Evolutionary conservation across 2,113 vertebrate species (phyloP).

Genomic region (Pterocles orientalis): DNA sequence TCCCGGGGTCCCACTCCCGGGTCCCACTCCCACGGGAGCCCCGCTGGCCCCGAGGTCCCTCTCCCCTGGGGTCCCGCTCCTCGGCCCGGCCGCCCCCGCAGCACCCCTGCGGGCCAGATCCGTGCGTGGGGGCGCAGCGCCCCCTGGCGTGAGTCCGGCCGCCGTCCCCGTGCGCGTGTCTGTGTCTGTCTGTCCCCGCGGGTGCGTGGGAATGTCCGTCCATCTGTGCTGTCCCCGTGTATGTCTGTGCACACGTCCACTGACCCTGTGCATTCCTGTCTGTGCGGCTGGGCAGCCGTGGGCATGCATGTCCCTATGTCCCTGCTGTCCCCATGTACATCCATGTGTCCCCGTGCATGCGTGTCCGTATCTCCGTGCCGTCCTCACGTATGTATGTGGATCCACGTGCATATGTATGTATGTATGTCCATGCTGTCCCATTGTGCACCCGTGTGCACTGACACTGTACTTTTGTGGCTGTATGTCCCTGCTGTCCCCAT

Average conservation of each 20-base stretch:
- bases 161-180: no score
- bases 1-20: accelerated
- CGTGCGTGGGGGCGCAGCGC: not conserved
- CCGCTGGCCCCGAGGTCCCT: not conserved
- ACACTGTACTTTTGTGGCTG: no score
- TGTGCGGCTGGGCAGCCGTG: no score
- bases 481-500: not conserved
- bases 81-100: no score
- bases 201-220: no score
- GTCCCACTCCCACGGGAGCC: not conserved
- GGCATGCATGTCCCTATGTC: no score
- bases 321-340: not conserved
- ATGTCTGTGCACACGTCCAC: not conserved
- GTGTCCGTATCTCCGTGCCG: not conserved
- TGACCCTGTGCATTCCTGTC: no score
- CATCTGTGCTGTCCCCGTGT: not conserved
- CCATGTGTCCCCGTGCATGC: not conserved
- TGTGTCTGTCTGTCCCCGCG: not conserved
- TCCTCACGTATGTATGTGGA: no score
- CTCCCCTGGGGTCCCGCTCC: not conserved
- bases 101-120: not conserved
- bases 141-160: not conserved
- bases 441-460: accelerated
- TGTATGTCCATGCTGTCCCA: not conserved
- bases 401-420: not conserved